These are phyloP conservation scores for Rhingia campestris DNA, from an alignment of 2,888 invertebrate species.

Conservation along the genomic window DNA sequence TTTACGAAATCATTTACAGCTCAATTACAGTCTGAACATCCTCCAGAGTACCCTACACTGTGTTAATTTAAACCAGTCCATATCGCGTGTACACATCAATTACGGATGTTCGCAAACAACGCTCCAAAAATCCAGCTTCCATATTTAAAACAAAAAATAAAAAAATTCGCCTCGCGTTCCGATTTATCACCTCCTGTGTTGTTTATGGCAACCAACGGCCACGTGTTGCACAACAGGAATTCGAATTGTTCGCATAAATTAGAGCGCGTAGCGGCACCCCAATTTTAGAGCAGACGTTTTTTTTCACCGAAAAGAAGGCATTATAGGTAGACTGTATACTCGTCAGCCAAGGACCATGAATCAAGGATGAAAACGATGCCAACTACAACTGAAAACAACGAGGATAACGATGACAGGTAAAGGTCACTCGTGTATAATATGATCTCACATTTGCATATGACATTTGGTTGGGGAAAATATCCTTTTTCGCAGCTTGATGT, in stretches of 20 bases:
- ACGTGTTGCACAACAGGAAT: slow-evolving; percentile 71
- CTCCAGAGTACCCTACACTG: slow-evolving; percentile 18
- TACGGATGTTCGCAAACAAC: slow-evolving; percentile 50
- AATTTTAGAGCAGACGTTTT: slow-evolving; percentile 54
- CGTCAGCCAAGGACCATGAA: slow-evolving; percentile 19
- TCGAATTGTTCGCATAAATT: slow-evolving; percentile 71
- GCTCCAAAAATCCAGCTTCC: slow-evolving; percentile 54
- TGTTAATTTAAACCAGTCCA: slow-evolving; percentile 32
- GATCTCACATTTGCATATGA: slow-evolving; percentile 72
- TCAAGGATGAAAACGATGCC: slow-evolving; percentile 28
- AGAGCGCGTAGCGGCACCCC: slow-evolving; percentile 57
- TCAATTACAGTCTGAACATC: slow-evolving; percentile 64
- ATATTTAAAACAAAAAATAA: slow-evolving; percentile 10
- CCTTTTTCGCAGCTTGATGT: slow-evolving; percentile 59
- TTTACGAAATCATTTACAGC: slow-evolving; percentile 66
- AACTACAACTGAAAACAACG: slow-evolving; percentile 8
- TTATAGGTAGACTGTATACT: background rate
- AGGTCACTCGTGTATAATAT: slow-evolving; percentile 66
- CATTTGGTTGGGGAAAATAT: slow-evolving; percentile 63
- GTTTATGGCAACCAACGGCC: slow-evolving; percentile 31
- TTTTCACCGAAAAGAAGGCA: slow-evolving; percentile 50
- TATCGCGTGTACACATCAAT: slow-evolving; percentile 64
- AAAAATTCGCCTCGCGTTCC: slow-evolving; percentile 64
- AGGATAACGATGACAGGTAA: slow-evolving; percentile 53
- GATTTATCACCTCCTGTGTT: slow-evolving; percentile 68